These are phyloP conservation scores for Eumaeus atala DNA, from an alignment of 1,140 invertebrate species.

Conservation along the genomic window DNA sequence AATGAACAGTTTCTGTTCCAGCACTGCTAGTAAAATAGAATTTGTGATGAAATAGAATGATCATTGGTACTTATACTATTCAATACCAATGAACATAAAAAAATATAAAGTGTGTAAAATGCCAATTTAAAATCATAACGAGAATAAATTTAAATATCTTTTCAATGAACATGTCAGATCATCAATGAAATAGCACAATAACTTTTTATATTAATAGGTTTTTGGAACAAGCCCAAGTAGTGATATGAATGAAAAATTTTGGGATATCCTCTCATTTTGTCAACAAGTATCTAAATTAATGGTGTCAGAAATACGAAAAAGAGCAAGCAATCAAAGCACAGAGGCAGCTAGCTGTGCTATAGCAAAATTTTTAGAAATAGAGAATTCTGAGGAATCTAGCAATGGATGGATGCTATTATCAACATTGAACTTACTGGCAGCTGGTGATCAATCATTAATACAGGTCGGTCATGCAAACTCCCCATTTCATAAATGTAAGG, in stretches of 20 bases:
- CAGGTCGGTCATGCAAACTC: slow-evolving; percentile 31
- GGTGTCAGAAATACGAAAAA: slow-evolving; percentile 93
- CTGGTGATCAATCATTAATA: slow-evolving; percentile 80
- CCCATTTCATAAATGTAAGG: background rate
- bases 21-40: background rate
- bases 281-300: slow-evolving; percentile 96
- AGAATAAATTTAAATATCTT: too few species aligned
- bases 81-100: too few species aligned
- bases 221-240: slow-evolving; percentile 91
- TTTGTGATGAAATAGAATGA: too few species aligned
- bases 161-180: too few species aligned
- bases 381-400: slow-evolving; percentile 92
- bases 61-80: too few species aligned
- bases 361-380: slow-evolving; percentile 95
- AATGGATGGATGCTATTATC: slow-evolving; percentile 97
- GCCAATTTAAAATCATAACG: too few species aligned
- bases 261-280: slow-evolving; percentile 93
- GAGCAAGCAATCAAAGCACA: slow-evolving; percentile 96
- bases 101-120: too few species aligned
- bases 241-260: slow-evolving; percentile 97
- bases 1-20: too few species aligned
- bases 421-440: slow-evolving; percentile 91
- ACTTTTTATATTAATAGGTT: too few species aligned
- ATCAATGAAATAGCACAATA: too few species aligned
- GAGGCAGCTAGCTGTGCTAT: slow-evolving; percentile 96